Conservation (phyloP, 2,113 vertebrate genomes). For the Crypturellus undulatus region DNA sequence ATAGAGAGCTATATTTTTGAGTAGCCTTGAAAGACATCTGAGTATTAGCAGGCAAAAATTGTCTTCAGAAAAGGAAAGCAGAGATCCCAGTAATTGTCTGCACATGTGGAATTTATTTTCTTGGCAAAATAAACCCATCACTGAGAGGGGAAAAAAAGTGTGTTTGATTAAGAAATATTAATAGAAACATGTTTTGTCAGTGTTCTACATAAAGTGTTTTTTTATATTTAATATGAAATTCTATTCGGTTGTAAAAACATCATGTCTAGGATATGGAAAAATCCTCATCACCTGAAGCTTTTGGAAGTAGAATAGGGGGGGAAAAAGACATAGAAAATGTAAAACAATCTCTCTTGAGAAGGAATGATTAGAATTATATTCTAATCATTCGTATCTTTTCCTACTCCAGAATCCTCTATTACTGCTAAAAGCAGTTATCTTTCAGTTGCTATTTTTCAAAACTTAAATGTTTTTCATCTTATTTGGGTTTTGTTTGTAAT, state of each 20-base stretch:
- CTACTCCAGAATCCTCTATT: neutral
- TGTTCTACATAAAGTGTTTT: constrained; percentile 38
- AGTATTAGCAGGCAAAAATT: neutral
- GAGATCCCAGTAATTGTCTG: neutral
- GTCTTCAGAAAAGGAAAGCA: neutral
- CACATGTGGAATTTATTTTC: constrained; percentile 8
- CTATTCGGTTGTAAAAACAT: constrained; percentile 34
- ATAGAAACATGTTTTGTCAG: constrained; percentile 40
- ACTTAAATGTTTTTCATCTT: neutral
- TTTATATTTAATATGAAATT: neutral
- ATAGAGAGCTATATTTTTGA: neutral
- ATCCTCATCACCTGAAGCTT: neutral
- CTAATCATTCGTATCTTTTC: neutral
- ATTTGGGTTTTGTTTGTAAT: neutral
- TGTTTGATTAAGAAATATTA: constrained; percentile 55
- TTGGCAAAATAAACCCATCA: constrained; percentile 29
- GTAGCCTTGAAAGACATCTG: neutral
- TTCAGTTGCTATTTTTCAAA: neutral
- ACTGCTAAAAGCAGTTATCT: neutral
- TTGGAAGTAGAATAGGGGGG: neutral
- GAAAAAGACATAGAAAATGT: neutral
- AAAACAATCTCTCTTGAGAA: neutral
- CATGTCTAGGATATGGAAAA: neutral
- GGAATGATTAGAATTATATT: neutral
- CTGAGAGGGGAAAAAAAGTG: neutral